These are phyloP conservation scores for Acleris cristana DNA, from an alignment of 2,888 invertebrate species.

Conservation along the genomic window DNA sequence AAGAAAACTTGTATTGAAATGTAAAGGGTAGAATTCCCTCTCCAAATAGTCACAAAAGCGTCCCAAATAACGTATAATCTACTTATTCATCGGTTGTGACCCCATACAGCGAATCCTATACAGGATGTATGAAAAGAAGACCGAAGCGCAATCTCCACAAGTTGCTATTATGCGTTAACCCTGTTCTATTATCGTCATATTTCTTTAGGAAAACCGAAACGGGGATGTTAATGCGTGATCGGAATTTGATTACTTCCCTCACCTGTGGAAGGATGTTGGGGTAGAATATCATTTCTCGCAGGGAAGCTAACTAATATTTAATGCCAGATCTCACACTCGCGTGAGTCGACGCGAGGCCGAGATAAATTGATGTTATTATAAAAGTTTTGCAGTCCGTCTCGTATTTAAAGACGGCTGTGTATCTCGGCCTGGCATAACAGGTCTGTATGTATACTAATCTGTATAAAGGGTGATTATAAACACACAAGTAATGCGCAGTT, in stretches of 20 bases:
- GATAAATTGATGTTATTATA: too few species aligned
- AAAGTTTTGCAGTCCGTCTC: too few species aligned
- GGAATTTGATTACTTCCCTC: neutral
- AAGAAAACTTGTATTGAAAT: conserved; percentile 2
- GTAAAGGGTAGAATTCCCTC: conserved; percentile 3
- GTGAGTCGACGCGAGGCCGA: too few species aligned
- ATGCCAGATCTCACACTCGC: too few species aligned
- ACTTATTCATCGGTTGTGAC: conserved; percentile 26
- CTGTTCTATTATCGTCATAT: conserved; percentile 13
- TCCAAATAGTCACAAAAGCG: conserved; percentile 7
- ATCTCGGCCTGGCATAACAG: too few species aligned
- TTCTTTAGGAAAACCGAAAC: conserved; percentile 3
- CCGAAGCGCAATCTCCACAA: conserved; percentile 23
- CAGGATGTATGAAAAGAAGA: conserved; percentile 30
- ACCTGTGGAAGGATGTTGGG: neutral
- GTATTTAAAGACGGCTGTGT: too few species aligned
- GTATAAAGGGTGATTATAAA: too few species aligned
- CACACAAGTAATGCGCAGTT: too few species aligned
- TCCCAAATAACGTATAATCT: conserved; percentile 22
- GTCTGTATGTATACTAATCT: too few species aligned
- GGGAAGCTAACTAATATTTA: too few species aligned
- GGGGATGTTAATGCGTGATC: neutral
- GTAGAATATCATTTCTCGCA: too few species aligned
- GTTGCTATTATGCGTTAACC: conserved; percentile 26
- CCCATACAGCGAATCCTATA: conserved; percentile 28